A percentile compares a stretch with the other conserved stretches of the same genome.
phyloP scores from a whole-genome alignment of 2,888 invertebrate species.

The Pteria penguin region DNA sequence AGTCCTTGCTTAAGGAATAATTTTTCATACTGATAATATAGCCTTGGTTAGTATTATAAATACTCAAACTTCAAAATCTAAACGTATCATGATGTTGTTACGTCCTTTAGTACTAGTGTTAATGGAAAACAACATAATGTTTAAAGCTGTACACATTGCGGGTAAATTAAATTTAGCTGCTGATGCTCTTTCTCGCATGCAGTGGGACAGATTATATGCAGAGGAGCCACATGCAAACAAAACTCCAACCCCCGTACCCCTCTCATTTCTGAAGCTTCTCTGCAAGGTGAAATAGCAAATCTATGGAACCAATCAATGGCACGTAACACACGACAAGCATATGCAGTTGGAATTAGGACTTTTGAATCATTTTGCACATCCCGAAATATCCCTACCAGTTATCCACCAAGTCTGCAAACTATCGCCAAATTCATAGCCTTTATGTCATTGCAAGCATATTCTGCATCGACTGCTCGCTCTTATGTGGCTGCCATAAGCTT shows the following conservation, averaged over 20 bases:
- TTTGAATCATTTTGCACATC: not conserved
- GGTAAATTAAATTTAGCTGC: not conserved
- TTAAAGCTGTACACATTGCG: not conserved
- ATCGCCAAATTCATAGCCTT: not conserved
- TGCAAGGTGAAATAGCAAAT: not conserved
- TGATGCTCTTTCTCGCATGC: not conserved
- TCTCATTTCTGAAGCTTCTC: not conserved
- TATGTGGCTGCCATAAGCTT: not conserved
- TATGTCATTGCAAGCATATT: not conserved
- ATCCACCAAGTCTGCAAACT: not conserved
- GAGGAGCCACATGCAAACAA: not conserved
- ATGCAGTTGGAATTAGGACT: not conserved
- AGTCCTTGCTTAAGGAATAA: not conserved
- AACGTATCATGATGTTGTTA: not conserved
- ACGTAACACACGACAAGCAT: not conserved
- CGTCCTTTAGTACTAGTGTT: not conserved
- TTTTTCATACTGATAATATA: constrained; percentile 13
- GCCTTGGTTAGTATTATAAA: constrained; percentile 2
- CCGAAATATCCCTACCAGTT: not conserved
- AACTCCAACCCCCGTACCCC: not conserved
- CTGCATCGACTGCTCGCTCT: not conserved
- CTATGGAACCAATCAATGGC: not conserved
- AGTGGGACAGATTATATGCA: not conserved
- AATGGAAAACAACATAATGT: not conserved
- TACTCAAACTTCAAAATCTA: constrained; percentile 9